Base-by-base conservation (phyloP, 2,113 vertebrate genomes). In the Papio anubis region DNA sequence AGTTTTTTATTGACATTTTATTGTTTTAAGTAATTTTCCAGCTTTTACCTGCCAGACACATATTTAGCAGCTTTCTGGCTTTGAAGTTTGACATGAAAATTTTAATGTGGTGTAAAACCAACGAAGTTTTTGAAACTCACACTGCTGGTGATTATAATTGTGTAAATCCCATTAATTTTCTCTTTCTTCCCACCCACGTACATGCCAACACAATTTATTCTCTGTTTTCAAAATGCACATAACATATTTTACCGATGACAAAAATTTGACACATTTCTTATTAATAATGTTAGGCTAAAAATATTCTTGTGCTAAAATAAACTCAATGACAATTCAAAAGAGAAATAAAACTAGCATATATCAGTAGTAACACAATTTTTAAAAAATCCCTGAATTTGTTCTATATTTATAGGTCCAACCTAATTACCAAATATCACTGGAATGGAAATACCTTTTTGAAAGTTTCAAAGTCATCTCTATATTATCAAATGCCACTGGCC, bases 371-470 rank as follows among this genome's bases (percentile, higher is more conserved):
- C 66, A 95, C 81, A 94, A 95, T 86, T 79, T 83, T 88, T 92
- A 32, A 2, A 27, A 38, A 92, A 92, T 97, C 92, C 96, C 96
- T 98, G 97, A 97, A 96, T 97, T 97, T 94, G 93, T 95, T 97
- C 97, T 97, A 94, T 97, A 97, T 84, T 97, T 97, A 97, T 97
- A 97, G 96, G 96, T 91, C 96, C 57, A 93, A 94, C 25, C 97
- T 84, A 95, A 97, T 97, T 97, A 97, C 85, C 66, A 85, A 97
- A 93, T 95, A 96, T 88, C 59, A 95, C n/a, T 83, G 20, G 25
- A 97, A 93, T 73, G n/a, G 8, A 80, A 95, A 93, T 87, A 73
- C 7, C 6, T 57, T 83, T 95, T 96, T 50, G 27, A 84, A 96
- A 92, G 25, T 76, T 84, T 93, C 73, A 85, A 93, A 76, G 16